Base-by-base conservation (phyloP, 2,797 vertebrate species). In the Neosilurus mollespiculum region DNA sequence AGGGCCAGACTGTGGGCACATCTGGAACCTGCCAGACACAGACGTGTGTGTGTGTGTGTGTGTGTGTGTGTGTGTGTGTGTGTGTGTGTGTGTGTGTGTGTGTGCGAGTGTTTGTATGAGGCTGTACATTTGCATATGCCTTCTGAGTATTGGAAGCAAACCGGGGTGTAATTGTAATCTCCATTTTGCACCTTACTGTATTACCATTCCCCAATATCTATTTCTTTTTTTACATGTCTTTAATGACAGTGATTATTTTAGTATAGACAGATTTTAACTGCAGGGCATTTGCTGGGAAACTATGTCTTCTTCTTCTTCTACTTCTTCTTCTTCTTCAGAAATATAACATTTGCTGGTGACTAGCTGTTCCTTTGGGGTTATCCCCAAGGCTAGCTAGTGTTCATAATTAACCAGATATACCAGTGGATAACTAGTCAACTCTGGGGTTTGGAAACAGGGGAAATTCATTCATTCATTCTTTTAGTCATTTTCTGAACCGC, bases 281-380 rank as follows among this genome's bases (percentile, higher is more conserved):
- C 14, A 20, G 58, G n/a, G 76, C 76, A 83, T 77, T 80, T 85
- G 43, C 43, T 70, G 80, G 82, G 15, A 22, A 77, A 58, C 61
- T 56, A 34, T 30, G 43, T 43, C 34, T 49, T 4, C 24, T 30
- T 53, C 53, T 43, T 43, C 43, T 51, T 56, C 24, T 71, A 30
- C 30, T 30, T 12, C 24, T 30, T 53, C 53, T 43, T 43, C 43
- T 51, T 56, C 24, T 71, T 53, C 22, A 10, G n/a, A 9, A 24
- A 5, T 24, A 37, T 49, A 14, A 70, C 70, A 37, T 81, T 80
- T 69, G 24, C 34, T 24, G 71, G 56, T 76, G 90, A 91, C 92
- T 92, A 94, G 90, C 90, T 94, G 93, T 91, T 92, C 89, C 86
- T 87, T 78, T 85, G 85, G 77, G 87, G 86, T 90, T 90, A 93